Percentiles rank a stretch among this genome's conserved stretches.
Evolutionary conservation across 2,888 invertebrate species (phyloP).

Genomic region (Pogonocherus hispidulus): DNA sequence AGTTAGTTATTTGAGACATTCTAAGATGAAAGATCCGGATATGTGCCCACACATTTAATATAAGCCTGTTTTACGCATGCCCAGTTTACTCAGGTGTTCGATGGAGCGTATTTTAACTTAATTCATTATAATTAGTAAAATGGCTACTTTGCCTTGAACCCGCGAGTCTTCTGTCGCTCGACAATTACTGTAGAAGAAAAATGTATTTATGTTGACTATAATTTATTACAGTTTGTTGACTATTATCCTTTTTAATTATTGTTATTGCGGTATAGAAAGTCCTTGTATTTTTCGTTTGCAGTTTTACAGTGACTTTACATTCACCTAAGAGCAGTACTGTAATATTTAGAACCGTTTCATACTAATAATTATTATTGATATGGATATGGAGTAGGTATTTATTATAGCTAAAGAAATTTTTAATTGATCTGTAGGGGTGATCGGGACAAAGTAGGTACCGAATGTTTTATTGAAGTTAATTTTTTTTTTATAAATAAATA

Average conservation of each 20-base stretch:
- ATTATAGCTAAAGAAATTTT: slow-evolving; percentile 19
- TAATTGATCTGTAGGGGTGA: too few species aligned
- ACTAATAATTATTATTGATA: slow-evolving; percentile 36
- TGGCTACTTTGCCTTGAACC: slow-evolving; percentile 55
- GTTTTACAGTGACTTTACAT: slow-evolving; percentile 36
- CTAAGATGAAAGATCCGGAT: slow-evolving; percentile 46
- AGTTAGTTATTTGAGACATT: slow-evolving; percentile 15
- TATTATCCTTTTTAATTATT: slow-evolving; percentile 39
- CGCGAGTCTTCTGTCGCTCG: slow-evolving; percentile 41
- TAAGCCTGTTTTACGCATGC: slow-evolving; percentile 46
- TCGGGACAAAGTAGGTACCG: too few species aligned
- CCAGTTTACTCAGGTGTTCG: slow-evolving; percentile 51
- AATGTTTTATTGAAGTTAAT: too few species aligned
- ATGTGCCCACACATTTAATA: slow-evolving; percentile 47
- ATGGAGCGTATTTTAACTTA: slow-evolving; percentile 47
- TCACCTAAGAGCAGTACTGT: slow-evolving; percentile 44
- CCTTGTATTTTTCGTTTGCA: slow-evolving; percentile 48
- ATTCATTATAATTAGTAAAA: slow-evolving; percentile 49
- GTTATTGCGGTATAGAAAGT: slow-evolving; percentile 47
- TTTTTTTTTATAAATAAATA: too few species aligned
- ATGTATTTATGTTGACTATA: slow-evolving; percentile 37
- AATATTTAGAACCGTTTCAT: slow-evolving; percentile 42
- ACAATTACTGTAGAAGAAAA: slow-evolving; percentile 45
- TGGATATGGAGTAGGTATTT: too few species aligned
- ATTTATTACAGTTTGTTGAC: slow-evolving; percentile 38